Percentiles rank a stretch among this genome's conserved stretches.
Conservation (phyloP, 2,113 vertebrate species). For the Corythoichthys haematopterus region DNA sequence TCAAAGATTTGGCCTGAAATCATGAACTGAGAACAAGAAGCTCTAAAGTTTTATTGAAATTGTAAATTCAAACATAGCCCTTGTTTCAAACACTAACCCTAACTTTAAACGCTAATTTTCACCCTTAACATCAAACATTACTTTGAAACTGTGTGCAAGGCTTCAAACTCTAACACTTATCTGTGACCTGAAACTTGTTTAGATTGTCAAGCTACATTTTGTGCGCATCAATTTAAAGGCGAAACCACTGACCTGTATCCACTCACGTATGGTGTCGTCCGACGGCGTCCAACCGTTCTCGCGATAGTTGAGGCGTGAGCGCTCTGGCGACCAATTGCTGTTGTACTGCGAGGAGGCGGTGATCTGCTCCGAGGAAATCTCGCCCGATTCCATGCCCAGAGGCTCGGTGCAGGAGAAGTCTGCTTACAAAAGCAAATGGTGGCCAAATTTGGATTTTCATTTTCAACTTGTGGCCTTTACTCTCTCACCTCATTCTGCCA, state of each 20-base stretch:
- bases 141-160: background rate
- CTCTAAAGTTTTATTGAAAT: background rate
- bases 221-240: background rate
- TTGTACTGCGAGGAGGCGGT: constrained; percentile 92
- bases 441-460: background rate
- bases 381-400: constrained; percentile 91
- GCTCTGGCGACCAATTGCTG: constrained; percentile 87
- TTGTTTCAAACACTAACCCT: background rate
- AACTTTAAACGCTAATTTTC: background rate
- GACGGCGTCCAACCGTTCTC: constrained; percentile 97
- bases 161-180: background rate
- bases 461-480: background rate
- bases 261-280: constrained; percentile 83
- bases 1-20: background rate
- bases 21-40: background rate
- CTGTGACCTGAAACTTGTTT: background rate
- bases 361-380: constrained; percentile 86
- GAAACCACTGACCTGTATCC: constrained; percentile 86
- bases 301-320: constrained; percentile 87
- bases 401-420: constrained; percentile 83
- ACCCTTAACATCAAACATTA: background rate
- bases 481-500: background rate
- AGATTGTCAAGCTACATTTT: background rate
- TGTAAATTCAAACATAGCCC: background rate
- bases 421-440: constrained; percentile 10